Percentiles rank a stretch among this genome's conserved stretches.
Conservation (phyloP, 2,888 invertebrate species). For the Eucera pruinosa region DNA sequence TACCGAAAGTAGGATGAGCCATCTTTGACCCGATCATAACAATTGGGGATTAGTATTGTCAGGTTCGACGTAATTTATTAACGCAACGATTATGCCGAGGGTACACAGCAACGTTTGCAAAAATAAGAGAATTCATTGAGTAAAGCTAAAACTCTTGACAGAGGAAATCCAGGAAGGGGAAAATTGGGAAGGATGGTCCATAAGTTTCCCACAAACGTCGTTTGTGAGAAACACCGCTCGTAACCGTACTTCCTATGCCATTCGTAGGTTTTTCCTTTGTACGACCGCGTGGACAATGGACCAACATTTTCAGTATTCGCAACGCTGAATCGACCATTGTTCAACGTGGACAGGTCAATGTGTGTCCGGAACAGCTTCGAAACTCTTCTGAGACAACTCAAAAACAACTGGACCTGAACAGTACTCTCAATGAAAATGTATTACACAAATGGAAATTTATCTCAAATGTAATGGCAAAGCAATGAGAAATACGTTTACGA, state of each 20-base stretch:
- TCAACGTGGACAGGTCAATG: slow-evolving; percentile 62
- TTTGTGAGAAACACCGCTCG: slow-evolving; percentile 53
- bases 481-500: neutral
- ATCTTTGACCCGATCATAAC: too few species aligned
- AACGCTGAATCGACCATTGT: slow-evolving; percentile 70
- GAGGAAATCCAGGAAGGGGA: slow-evolving; percentile 8
- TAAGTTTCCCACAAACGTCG: slow-evolving; percentile 55
- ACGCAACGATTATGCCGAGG: too few species aligned
- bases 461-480: neutral
- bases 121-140: slow-evolving; percentile 1
- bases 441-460: slow-evolving; percentile 15
- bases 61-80: too few species aligned
- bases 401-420: slow-evolving; percentile 37
- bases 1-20: too few species aligned
- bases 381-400: slow-evolving; percentile 40
- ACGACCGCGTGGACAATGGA: slow-evolving; percentile 62
- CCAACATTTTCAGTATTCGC: slow-evolving; percentile 70
- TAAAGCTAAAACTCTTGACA: neutral
- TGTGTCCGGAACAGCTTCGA: slow-evolving; percentile 50
- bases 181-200: slow-evolving; percentile 28
- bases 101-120: too few species aligned
- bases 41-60: too few species aligned
- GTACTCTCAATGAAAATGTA: slow-evolving; percentile 16
- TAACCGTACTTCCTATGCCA: slow-evolving; percentile 62
- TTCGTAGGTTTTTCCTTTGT: slow-evolving; percentile 60